Conservation (phyloP, 2,113 vertebrate species). For the Neopipo cinnamomea region DNA sequence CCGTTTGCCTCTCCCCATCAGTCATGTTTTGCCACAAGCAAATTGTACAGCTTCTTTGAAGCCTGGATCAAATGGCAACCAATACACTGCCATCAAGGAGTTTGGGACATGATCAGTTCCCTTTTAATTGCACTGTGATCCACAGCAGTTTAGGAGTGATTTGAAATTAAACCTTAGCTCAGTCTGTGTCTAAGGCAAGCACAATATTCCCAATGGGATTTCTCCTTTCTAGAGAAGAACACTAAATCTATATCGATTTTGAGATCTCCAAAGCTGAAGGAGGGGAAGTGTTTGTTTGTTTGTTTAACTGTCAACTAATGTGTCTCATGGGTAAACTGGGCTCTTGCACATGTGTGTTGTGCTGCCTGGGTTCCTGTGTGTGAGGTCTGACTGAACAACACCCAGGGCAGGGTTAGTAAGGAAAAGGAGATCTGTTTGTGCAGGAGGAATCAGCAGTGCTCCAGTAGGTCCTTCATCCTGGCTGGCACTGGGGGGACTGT, state of each 20-base stretch:
- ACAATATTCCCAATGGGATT: neutral
- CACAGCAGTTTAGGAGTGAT: neutral
- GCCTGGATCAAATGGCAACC: neutral
- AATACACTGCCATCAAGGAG: fast-evolving
- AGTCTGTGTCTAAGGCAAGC: neutral
- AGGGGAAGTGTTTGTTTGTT: neutral
- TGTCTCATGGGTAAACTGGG: neutral
- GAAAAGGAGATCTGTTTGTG: neutral
- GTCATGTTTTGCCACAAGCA: neutral
- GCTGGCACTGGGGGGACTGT: neutral
- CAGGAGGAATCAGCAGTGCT: neutral
- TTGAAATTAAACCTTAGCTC: neutral
- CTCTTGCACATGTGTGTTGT: neutral
- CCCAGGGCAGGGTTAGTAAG: neutral
- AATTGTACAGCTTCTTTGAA: neutral
- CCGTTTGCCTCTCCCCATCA: neutral
- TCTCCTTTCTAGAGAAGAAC: neutral
- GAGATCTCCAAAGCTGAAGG: neutral
- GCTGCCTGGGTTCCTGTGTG: neutral
- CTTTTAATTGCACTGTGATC: neutral
- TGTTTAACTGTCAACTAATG: neutral
- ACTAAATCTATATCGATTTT: neutral
- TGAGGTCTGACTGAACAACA: neutral
- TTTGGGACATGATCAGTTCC: neutral
- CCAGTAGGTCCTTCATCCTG: neutral